Evolutionary conservation across 2,797 vertebrate species (phyloP).

Genomic region (Steatocranus sp.): DNA sequence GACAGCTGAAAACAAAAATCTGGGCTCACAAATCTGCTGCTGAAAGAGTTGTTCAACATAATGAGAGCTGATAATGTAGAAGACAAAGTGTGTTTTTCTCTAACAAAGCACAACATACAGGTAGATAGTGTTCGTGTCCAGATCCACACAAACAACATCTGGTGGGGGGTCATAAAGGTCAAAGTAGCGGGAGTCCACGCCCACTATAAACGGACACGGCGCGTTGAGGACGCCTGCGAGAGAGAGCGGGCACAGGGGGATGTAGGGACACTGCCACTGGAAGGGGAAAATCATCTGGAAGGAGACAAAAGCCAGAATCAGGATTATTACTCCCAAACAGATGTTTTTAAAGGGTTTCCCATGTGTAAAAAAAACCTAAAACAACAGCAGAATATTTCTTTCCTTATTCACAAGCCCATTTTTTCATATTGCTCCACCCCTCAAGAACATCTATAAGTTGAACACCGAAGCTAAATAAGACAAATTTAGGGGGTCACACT

Average conservation of each 20-base stretch:
- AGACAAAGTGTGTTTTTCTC: not conserved
- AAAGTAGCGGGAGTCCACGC: conserved; percentile 98
- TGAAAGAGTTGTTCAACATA: not conserved
- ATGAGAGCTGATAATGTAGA: not conserved
- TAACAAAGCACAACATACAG: conserved; percentile 74
- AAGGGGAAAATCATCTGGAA: conserved; percentile 98
- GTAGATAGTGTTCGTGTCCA: conserved; percentile 98
- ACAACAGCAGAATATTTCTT: not conserved
- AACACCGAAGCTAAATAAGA: not conserved
- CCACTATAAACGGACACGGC: conserved; percentile 93
- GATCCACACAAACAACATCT: conserved; percentile 96
- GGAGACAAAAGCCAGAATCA: conserved; percentile 3
- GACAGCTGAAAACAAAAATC: not conserved
- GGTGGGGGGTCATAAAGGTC: conserved; percentile 96
- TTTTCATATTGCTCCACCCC: not conserved
- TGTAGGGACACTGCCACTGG: conserved; percentile 99
- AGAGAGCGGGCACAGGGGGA: conserved; percentile 95
- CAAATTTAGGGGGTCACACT: not conserved
- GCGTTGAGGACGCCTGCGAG: conserved; percentile 93
- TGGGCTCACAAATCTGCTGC: not conserved
- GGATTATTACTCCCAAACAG: not conserved
- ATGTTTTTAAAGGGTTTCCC: not conserved
- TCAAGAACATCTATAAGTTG: not conserved
- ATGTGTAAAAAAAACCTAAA: fast-evolving
- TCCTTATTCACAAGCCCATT: not conserved